Conservation (phyloP, 2,888 invertebrate genomes). For the Itoplectis maculator region DNA sequence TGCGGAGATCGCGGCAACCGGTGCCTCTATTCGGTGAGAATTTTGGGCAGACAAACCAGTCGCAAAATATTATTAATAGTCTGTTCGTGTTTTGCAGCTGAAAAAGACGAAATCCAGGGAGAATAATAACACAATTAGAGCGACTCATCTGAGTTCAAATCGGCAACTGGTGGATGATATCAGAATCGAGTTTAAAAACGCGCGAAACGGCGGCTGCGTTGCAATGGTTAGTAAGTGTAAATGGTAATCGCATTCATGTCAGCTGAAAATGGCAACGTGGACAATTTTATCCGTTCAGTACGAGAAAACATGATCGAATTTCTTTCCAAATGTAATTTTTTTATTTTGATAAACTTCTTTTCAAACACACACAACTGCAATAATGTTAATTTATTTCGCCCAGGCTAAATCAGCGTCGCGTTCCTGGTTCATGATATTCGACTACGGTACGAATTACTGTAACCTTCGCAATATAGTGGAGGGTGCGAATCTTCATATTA, state of each 20-base stretch:
- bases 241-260: background rate
- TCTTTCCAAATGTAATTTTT: too few relatives aligned
- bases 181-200: constrained; percentile 68
- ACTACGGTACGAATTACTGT: constrained; percentile 76
- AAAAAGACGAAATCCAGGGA: constrained; percentile 51
- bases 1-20: constrained; percentile 69
- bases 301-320: too few relatives aligned
- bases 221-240: constrained; percentile 67
- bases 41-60: too few relatives aligned
- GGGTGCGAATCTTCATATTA: constrained; percentile 69
- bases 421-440: constrained; percentile 76
- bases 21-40: constrained; percentile 73
- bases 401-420: constrained; percentile 75
- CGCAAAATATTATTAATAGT: background rate
- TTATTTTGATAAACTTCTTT: too few relatives aligned
- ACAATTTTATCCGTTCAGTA: too few relatives aligned
- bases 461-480: constrained; percentile 75
- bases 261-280: too few relatives aligned
- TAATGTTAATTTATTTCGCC: background rate
- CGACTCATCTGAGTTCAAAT: constrained; percentile 69
- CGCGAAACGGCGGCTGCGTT: constrained; percentile 69
- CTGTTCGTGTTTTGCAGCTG: constrained; percentile 46
- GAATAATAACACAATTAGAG: constrained; percentile 71
- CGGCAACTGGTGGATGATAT: constrained; percentile 68
- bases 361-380: too few relatives aligned